Conservation (phyloP, 2,888 invertebrate genomes). For the Coleophora flavipennella region DNA sequence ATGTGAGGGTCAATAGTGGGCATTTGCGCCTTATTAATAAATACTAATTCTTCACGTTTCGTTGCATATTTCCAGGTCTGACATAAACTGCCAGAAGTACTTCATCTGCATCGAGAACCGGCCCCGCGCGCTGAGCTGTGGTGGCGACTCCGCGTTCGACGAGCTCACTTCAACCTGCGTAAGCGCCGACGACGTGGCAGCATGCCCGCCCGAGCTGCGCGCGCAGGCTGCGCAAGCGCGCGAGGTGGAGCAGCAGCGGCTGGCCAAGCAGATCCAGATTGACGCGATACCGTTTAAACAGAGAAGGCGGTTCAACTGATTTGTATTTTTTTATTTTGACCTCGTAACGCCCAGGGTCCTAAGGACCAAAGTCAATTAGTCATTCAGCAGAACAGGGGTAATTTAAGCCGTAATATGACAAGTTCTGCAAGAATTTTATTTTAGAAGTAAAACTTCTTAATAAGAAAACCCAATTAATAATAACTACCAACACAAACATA, state of each 20-base stretch:
- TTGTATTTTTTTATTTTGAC: too few species aligned
- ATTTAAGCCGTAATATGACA: too few species aligned
- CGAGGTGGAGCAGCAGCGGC: conserved; percentile 36
- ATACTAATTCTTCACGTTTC: neutral
- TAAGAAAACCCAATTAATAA: too few species aligned
- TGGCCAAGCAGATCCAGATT: conserved; percentile 39
- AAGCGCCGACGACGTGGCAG: conserved; percentile 82
- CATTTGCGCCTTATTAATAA: too few species aligned
- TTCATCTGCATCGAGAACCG: conserved; percentile 82
- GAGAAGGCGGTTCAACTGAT: conserved; percentile 1
- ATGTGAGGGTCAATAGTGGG: too few species aligned
- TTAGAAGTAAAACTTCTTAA: too few species aligned
- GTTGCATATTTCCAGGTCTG: conserved; percentile 71
- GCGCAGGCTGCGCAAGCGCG: conserved; percentile 35
- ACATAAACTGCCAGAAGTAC: conserved; percentile 81
- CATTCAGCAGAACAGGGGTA: too few species aligned
- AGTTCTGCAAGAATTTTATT: too few species aligned
- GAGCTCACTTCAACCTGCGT: conserved; percentile 81
- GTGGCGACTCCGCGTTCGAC: conserved; percentile 84
- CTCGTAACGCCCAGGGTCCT: too few species aligned
- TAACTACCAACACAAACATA: too few species aligned
- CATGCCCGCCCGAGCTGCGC: conserved; percentile 72
- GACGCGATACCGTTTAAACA: conserved; percentile 15
- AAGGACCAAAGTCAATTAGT: too few species aligned
- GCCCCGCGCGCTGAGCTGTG: conserved; percentile 84